A percentile compares a stretch with the other conserved stretches of the same genome.
phyloP scores from a whole-genome alignment of 2,888 invertebrate genomes.

The Cloeon dipterum region DNA sequence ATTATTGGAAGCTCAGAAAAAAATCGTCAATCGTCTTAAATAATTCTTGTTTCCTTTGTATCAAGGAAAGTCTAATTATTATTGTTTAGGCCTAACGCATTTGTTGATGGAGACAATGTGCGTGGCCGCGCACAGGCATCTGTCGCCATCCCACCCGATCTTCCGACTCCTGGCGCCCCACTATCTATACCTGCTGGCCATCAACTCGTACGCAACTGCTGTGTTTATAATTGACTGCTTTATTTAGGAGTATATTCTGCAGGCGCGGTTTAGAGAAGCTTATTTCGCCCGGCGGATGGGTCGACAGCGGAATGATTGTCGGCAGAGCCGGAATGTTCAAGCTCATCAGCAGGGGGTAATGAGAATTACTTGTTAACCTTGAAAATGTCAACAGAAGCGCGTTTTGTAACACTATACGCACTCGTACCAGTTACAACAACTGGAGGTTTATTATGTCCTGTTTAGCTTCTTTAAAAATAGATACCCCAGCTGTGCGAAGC shows the following conservation, averaged over 20 bases:
- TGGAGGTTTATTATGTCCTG: no score
- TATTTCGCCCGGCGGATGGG: slow-evolving; percentile 19
- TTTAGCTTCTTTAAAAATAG: no score
- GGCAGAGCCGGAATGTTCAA: slow-evolving; percentile 20
- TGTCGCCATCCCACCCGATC: slow-evolving; percentile 22
- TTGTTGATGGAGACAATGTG: slow-evolving; percentile 21
- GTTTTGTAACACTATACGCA: no score
- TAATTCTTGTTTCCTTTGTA: no score
- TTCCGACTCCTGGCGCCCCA: slow-evolving; percentile 22
- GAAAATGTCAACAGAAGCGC: no score
- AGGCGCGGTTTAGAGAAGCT: slow-evolving; percentile 19
- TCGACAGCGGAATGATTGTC: slow-evolving; percentile 20
- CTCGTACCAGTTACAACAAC: no score
- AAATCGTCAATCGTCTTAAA: no score
- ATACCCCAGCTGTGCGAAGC: no score
- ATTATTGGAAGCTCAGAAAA: no score
- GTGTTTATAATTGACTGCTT: not conserved
- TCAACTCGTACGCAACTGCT: slow-evolving; percentile 19
- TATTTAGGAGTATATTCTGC: no score
- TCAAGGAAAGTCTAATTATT: no score
- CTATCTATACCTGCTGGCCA: slow-evolving; percentile 20
- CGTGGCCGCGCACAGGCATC: slow-evolving; percentile 18
- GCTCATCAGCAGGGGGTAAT: slow-evolving; percentile 19
- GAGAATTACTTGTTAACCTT: no score
- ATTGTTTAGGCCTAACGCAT: slow-evolving; percentile 15